Base-by-base conservation (phyloP, 92 coral and sea anemone species). In the Blastomussa wellsi region DNA sequence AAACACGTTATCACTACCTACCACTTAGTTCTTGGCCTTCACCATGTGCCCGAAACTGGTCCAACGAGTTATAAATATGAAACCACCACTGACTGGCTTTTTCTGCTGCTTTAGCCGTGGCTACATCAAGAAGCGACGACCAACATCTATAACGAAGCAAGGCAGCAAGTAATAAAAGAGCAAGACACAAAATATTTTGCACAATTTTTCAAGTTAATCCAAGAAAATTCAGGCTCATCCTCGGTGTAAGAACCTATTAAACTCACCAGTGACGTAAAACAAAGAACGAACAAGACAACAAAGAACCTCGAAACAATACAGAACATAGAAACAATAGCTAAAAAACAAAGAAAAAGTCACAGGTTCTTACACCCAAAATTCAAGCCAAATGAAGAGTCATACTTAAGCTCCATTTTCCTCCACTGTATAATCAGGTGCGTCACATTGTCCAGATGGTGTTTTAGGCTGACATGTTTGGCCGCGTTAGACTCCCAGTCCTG, bases 401-500 rank as follows among this genome's bases (percentile, higher is more conserved):
- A 92, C 98, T 92, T 94, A 20, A 97, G 93, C 62, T 97, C 99
- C 65, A 97, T 90, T 77, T 93, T 91, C 67, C 99, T 89, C 99
- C 99, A 97, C 36, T 85, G 91, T 60, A 94, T 91, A 72, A 97
- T 93, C 82, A 93, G 88, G 15, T 91, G 91, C 26, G 92, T 90
- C 55, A 94, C 81, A 24, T 80, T 86, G 79, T 97, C 95, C 36
- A 97, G 90, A 68, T 94, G 90, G n/a, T 72, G 84, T 49, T 88
- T 92, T 74, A 97, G 92, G 73, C 94, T 92, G 79, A 97, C 99
- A 42, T 94, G 97, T 42, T 90, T 93, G 70, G 98, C 95, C 3
- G 99, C 99, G 62, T 94, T 97, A 20, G 89, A 62, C 80, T 97
- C 99, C 99, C 99, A 97, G 39, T 94, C 99, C 99, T 94, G 17